Conservation (phyloP, 1,140 invertebrate genomes). For the Acromyrmex echinatior region DNA sequence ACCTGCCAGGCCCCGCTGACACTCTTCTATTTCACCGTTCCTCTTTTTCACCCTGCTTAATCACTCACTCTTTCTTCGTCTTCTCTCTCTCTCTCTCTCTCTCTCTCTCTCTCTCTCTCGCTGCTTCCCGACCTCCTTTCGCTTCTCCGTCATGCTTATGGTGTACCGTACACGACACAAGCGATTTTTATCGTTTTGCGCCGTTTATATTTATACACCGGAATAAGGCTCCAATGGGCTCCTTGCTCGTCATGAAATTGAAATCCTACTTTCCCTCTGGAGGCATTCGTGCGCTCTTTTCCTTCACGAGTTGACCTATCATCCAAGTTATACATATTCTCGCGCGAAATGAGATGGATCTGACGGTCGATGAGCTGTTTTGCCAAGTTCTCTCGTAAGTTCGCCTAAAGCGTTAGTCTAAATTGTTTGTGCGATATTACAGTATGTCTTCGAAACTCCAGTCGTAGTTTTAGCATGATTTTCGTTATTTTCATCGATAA, state of each 20-base stretch:
- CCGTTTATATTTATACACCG: slow-evolving; percentile 75
- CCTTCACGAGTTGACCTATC: slow-evolving; percentile 59
- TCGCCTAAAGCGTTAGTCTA: background rate
- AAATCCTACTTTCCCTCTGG: slow-evolving; percentile 62
- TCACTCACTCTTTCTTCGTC: slow-evolving; percentile 14
- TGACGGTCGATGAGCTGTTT: slow-evolving; percentile 45
- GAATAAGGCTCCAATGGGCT: slow-evolving; percentile 70
- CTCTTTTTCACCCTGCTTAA: slow-evolving; percentile 19
- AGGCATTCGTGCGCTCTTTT: slow-evolving; percentile 4
- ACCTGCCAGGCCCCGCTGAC: slow-evolving; percentile 18
- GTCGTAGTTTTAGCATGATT: background rate
- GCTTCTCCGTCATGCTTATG: slow-evolving; percentile 10
- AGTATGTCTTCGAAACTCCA: background rate
- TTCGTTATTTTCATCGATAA: background rate
- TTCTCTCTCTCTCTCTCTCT: slow-evolving; percentile 4
- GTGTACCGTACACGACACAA: slow-evolving; percentile 38
- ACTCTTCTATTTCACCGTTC: slow-evolving; percentile 17
- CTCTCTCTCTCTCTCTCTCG: background rate
- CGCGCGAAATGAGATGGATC: slow-evolving; percentile 54
- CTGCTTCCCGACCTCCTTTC: background rate
- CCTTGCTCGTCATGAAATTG: slow-evolving; percentile 71
- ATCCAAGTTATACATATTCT: slow-evolving; percentile 61
- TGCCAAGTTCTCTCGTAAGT: background rate
- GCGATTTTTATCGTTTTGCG: slow-evolving; percentile 71
- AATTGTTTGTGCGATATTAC: slow-evolving; percentile 19